Evolutionary conservation across 1,140 invertebrate species (phyloP), one percentile per base, ranked within the genome.

Genomic region (Lepidurus arcticus): DNA sequence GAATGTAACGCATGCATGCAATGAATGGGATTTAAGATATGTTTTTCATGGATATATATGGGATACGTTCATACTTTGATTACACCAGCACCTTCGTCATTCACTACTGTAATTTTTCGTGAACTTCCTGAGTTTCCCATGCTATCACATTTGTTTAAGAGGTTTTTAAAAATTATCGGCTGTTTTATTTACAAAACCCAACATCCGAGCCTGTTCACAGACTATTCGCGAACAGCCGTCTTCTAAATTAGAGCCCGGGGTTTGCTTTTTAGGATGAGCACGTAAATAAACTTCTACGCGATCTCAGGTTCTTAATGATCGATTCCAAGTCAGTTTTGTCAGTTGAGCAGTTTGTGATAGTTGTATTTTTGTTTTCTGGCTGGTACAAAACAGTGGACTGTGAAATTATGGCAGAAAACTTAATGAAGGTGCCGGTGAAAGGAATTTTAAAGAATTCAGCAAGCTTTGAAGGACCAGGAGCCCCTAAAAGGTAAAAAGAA

Each of bases 371-470:
- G 34, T 34, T 34, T 34, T 34, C 34, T 34, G 34, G 4, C 34
- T 34, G 34, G 34, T 34, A 3, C 34, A 34, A 34, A 34, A 34
- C 34, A 34, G 34, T 34, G 13, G 26, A 76, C 21, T 76, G 42
- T 74, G 7, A 34, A 42, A 43, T 73, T 77, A 86, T 86, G 86
- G 84, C 86, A n/a, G 87, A 88, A 80, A 88, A 87, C 82, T 82
- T 88, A 42, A 84, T 83, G 76, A 93, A 93, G 85, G 89, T 90
- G 83, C 94, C 94, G 81, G 90, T 91, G 44, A 97, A 97, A 87
- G 93, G 95, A 81, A 97, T 97, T 83, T 86, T 97, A 78, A 97
- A 97, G 87, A 92, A 92, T 79, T 94, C 94, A 1, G 91, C 93
- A 79, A 96, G 94, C 86, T 93, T 94, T 84, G 93, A 95, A 80